Conservation (phyloP, 2,797 vertebrate species). For the Gallinago nigripennis region DNA sequence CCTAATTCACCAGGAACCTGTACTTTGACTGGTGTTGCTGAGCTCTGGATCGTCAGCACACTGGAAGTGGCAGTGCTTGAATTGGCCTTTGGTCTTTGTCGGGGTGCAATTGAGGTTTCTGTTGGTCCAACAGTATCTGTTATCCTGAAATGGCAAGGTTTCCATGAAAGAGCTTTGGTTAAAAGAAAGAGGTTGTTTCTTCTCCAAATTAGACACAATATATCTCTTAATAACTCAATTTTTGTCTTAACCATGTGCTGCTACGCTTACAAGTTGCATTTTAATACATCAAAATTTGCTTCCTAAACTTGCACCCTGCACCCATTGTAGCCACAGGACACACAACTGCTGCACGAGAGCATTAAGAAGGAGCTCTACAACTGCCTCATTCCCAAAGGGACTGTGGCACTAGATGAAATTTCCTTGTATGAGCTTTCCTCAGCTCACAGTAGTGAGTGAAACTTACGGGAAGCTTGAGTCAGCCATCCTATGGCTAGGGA, state of each 20-base stretch:
- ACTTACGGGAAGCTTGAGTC: not conserved
- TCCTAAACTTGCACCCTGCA: not conserved
- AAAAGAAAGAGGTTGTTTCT: not conserved
- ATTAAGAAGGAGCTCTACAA: constrained; percentile 11
- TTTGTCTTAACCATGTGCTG: not conserved
- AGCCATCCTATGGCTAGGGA: not conserved
- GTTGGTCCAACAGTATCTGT: constrained; percentile 94
- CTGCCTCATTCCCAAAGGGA: not conserved
- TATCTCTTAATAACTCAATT: not conserved
- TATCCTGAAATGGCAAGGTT: constrained; percentile 81
- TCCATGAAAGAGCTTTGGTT: not conserved
- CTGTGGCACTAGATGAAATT: not conserved
- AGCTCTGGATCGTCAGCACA: constrained; percentile 86
- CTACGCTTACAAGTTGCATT: not conserved
- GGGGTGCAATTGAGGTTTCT: constrained; percentile 97
- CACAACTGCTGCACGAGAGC: not conserved
- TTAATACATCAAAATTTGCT: not conserved
- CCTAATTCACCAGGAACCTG: constrained; percentile 80
- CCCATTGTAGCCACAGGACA: not conserved
- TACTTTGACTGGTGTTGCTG: constrained; percentile 90
- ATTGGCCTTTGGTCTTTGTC: constrained; percentile 94
- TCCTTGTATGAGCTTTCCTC: not conserved
- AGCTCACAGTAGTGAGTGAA: not conserved
- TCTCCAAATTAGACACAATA: not conserved
- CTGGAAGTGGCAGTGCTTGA: constrained; percentile 76